These are phyloP conservation scores for Drosophila borealis DNA, from an alignment of 2,888 invertebrate genomes.

Conservation along the genomic window DNA sequence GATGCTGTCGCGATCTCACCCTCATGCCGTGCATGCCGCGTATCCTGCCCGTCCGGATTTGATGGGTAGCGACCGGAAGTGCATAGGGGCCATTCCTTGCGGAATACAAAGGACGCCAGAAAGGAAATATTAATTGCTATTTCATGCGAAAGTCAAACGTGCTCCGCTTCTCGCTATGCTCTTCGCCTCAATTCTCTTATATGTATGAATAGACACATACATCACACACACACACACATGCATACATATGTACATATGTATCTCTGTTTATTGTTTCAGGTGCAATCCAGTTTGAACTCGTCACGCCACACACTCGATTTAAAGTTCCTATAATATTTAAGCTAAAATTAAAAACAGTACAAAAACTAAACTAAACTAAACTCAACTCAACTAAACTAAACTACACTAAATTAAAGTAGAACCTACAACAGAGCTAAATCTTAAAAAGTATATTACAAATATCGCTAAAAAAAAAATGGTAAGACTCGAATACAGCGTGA, in stretches of 20 bases:
- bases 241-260: not conserved
- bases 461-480: constrained; percentile 22
- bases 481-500: constrained; percentile 1
- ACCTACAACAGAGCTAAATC: constrained; percentile 6
- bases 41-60: constrained; percentile 6
- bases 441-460: not conserved
- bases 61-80: constrained; percentile 21
- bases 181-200: no score
- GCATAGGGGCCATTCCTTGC: not conserved
- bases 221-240: not conserved
- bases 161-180: not conserved
- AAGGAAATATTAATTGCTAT: constrained; percentile 8
- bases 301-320: constrained; percentile 53
- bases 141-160: constrained; percentile 9
- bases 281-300: constrained; percentile 50
- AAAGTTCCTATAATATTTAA: constrained; percentile 76
- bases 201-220: not conserved
- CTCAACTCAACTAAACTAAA: constrained; percentile 20
- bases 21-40: not conserved
- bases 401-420: not conserved
- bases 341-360: constrained; percentile 63
- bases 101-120: not conserved
- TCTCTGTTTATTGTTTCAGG: constrained; percentile 34
- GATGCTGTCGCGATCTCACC: constrained; percentile 6
- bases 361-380: constrained; percentile 45